Evolutionary conservation across 2,113 vertebrate genomes (phyloP), one percentile per base, ranked within the genome.

Genomic region (Catagonus wagneri): DNA sequence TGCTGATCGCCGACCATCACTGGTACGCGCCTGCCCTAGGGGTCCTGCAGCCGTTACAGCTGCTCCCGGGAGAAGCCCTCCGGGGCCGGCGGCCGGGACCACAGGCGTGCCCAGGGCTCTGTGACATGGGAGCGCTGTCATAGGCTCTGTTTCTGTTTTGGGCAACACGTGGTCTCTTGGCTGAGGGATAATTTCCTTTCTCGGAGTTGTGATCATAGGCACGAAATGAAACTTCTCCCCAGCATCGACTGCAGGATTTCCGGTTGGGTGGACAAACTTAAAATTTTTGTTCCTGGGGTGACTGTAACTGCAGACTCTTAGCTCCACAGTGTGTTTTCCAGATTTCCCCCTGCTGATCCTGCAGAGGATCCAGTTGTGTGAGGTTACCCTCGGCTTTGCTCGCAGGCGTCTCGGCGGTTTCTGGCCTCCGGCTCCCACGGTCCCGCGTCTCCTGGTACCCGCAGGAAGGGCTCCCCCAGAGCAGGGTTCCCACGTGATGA

Each of bases 1-100:
- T 99, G 27, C 99, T 99, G 76, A 99, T 99, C 78, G 99, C 99
- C 39, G 99, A 99, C 94, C 98, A 99, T 63, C 99, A 99, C 95
- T 99, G 99, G 99, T 99, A 76, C 93, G 99, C 97, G 32, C 11
- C 22, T 52, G 50, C 63, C 39, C 39, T 44, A 8, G 44, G 44
- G 4, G 5, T 44, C 44, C 44, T 8, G 44, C 44, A n/a, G 44
- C 44, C 44, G 44, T 6, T 44, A 44, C 44, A 4, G 5, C 44
- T 44, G 44, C 44, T 44, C 44, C 44, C 44, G 44, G 44, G 44
- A 44, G 44, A 44, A 44, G 44, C 44, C 44, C 44, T 4, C 44
- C 4, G 44, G 44, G 44, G 5, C 8, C 8, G 44, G 44, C 44
- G 44, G 44, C 44, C 44, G 44, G 44, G 44, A 44, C 4, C 44